Conservation (phyloP, 2,888 invertebrate species). For the Aphrophora alni region DNA sequence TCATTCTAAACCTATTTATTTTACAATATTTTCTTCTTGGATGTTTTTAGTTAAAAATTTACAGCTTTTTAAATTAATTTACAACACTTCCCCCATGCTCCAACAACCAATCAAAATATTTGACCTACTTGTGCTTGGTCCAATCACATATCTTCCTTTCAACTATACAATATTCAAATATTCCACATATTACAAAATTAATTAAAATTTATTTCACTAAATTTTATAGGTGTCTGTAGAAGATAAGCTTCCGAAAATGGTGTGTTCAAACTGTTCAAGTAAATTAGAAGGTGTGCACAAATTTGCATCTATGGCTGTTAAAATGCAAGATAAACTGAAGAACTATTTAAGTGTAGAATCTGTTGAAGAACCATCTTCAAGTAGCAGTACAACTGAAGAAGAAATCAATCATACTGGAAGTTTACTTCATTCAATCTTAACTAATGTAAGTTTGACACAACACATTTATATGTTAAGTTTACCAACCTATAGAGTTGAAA, state of each 20-base stretch:
- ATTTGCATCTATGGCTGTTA: constrained; percentile 70
- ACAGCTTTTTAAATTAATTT: too few species aligned
- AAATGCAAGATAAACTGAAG: constrained; percentile 66
- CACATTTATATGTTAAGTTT: neutral
- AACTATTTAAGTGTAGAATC: constrained; percentile 30
- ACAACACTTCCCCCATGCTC: too few species aligned
- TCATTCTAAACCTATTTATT: too few species aligned
- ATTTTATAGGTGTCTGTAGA: constrained; percentile 66
- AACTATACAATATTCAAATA: too few species aligned
- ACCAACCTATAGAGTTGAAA: too few species aligned
- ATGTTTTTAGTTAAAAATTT: too few species aligned
- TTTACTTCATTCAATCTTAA: constrained; percentile 62
- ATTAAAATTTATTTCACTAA: too few species aligned
- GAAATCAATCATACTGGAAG: constrained; percentile 53
- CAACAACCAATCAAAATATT: too few species aligned
- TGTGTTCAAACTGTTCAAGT: constrained; percentile 68
- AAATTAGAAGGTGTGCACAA: constrained; percentile 70
- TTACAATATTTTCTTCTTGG: too few species aligned
- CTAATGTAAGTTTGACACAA: constrained; percentile 57
- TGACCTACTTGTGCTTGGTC: too few species aligned
- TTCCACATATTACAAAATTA: too few species aligned
- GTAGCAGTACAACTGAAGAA: constrained; percentile 12
- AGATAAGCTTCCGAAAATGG: constrained; percentile 72
- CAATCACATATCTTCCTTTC: too few species aligned
- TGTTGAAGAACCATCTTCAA: constrained; percentile 17